Evolutionary conservation across 2,113 vertebrate species (phyloP).

Genomic region (Oreotrochilus melanogaster): DNA sequence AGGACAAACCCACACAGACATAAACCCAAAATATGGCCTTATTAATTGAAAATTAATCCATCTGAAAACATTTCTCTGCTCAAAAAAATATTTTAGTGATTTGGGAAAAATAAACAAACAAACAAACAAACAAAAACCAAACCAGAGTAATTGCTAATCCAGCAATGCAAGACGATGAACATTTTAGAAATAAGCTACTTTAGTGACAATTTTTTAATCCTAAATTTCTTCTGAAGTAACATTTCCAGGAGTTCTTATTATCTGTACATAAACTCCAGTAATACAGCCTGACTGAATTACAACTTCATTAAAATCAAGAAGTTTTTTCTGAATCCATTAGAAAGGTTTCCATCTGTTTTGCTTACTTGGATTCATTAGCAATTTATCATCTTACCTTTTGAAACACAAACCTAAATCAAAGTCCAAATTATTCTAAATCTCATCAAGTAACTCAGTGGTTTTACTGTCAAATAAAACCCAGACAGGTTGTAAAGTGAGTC

Average conservation of each 20-base stretch:
- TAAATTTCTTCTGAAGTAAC: background rate
- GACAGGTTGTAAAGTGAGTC: background rate
- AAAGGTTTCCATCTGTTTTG: background rate
- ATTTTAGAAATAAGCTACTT: background rate
- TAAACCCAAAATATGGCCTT: constrained; percentile 42
- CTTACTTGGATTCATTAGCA: background rate
- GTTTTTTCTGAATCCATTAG: background rate
- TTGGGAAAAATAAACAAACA: too few species aligned
- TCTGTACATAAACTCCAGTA: background rate
- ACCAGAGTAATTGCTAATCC: background rate
- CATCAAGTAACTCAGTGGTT: background rate
- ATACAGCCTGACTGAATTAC: background rate
- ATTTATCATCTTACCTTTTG: background rate
- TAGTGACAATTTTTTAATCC: background rate
- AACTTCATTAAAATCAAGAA: background rate
- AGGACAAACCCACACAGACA: constrained; percentile 27
- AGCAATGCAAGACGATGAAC: background rate
- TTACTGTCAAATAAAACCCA: background rate
- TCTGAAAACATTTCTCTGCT: background rate
- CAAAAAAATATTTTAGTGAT: background rate
- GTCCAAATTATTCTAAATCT: background rate
- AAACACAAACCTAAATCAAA: background rate
- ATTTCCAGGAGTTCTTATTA: background rate
- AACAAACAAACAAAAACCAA: background rate
- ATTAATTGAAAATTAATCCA: constrained; percentile 40